These are phyloP conservation scores for Myiozetetes cayanensis DNA, from an alignment of 2,113 vertebrate species.

Conservation along the genomic window DNA sequence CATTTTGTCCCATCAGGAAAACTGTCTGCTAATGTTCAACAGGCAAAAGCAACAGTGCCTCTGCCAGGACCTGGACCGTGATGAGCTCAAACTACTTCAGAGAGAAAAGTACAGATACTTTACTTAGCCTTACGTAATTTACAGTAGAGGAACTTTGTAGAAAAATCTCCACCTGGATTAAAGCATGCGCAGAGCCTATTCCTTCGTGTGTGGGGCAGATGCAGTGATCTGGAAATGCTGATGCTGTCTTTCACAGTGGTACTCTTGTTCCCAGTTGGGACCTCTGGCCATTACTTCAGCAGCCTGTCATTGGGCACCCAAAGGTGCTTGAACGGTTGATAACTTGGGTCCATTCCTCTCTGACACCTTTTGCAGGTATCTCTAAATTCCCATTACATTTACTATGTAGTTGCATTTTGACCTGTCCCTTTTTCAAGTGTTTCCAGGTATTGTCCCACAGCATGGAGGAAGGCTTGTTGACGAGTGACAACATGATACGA, in stretches of 20 bases:
- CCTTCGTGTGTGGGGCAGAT: background rate
- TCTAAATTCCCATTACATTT: background rate
- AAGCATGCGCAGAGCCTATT: background rate
- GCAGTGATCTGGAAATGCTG: background rate
- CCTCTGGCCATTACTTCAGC: fast-evolving
- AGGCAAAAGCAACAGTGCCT: background rate
- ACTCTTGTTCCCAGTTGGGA: background rate
- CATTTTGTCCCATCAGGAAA: background rate
- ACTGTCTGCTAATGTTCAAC: background rate
- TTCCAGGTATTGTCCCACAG: background rate
- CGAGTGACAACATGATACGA: background rate
- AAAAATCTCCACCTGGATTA: background rate
- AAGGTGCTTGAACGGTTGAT: background rate
- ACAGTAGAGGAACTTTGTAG: background rate
- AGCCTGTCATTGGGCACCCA: background rate
- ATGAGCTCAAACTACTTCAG: background rate
- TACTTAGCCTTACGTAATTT: background rate
- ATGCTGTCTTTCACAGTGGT: background rate
- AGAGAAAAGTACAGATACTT: background rate
- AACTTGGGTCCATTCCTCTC: background rate
- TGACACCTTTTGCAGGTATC: background rate
- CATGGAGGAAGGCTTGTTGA: background rate
- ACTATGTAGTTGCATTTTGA: background rate
- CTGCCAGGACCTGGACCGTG: background rate
- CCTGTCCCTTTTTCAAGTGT: background rate